A percentile compares a stretch with the other conserved stretches of the same genome.
Evolutionary conservation across 2,113 vertebrate species (phyloP).

Genomic region (Alces alces): DNA sequence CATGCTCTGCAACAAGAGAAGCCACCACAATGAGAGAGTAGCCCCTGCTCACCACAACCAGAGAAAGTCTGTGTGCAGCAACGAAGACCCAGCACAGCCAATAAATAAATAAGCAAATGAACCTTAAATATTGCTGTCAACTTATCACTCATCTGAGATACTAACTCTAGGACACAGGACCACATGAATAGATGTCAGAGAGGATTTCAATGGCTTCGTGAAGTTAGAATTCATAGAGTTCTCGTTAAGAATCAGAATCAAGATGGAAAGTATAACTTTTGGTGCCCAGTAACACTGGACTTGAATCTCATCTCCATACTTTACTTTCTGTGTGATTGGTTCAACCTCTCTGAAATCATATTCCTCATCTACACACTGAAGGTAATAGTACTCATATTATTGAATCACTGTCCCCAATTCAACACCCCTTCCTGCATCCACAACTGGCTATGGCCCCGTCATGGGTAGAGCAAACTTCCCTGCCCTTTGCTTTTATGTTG

Average conservation of each 20-base stretch:
- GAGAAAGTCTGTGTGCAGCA: neutral
- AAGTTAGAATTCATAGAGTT: neutral
- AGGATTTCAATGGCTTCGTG: neutral
- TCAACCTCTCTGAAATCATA: neutral
- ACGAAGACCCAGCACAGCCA: rapidly evolving
- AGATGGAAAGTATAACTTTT: neutral
- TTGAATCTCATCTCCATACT: neutral
- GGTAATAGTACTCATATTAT: neutral
- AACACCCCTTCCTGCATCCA: neutral
- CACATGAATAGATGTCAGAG: neutral
- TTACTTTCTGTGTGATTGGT: neutral
- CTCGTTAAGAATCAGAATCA: neutral
- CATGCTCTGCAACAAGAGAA: neutral
- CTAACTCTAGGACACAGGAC: neutral
- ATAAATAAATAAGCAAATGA: neutral
- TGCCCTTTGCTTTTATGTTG: neutral
- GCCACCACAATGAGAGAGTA: neutral
- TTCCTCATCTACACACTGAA: neutral
- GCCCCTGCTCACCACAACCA: neutral
- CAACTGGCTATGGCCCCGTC: neutral
- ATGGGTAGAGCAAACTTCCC: neutral
- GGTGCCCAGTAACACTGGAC: neutral
- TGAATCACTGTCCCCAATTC: neutral
- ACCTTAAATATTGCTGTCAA: neutral
- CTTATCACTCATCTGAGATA: neutral